Evolutionary conservation across 2,113 vertebrate species (phyloP).

Genomic region (Abramis brama): DNA sequence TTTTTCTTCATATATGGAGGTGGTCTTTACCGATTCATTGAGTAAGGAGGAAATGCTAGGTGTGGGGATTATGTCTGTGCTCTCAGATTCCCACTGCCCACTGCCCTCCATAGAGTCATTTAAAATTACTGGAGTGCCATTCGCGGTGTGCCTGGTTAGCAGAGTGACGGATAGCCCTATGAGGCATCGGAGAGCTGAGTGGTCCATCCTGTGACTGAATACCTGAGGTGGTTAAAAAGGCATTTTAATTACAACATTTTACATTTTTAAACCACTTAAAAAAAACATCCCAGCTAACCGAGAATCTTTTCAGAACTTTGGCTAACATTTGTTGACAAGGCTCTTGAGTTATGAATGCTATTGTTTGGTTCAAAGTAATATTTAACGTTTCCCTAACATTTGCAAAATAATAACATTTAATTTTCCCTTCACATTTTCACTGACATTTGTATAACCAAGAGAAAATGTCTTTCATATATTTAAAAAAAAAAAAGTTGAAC

Average conservation of each 20-base stretch:
- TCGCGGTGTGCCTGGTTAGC: slow-evolving; percentile 5
- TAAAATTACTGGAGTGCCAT: slow-evolving; percentile 57
- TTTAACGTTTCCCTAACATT: too few species aligned
- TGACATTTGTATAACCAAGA: neutral
- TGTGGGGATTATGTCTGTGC: slow-evolving; percentile 33
- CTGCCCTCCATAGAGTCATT: slow-evolving; percentile 65
- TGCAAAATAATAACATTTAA: neutral
- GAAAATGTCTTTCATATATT: neutral
- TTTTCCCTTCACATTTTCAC: neutral
- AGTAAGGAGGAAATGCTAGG: slow-evolving; percentile 37
- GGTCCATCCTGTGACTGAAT: slow-evolving; percentile 64
- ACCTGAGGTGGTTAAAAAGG: slow-evolving; percentile 15
- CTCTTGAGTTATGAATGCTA: neutral
- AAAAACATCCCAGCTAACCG: neutral
- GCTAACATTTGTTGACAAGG: neutral
- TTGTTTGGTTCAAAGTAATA: neutral
- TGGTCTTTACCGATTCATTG: slow-evolving; percentile 57
- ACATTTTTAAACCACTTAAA: neutral
- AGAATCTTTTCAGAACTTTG: neutral
- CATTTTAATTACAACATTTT: neutral
- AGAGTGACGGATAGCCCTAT: slow-evolving; percentile 56
- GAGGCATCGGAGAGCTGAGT: slow-evolving; percentile 54
- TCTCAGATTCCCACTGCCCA: slow-evolving; percentile 69
- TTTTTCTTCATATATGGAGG: slow-evolving; percentile 64
- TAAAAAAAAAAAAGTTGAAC: neutral